Conservation (phyloP, 1,140 invertebrate genomes). For the Drosophila erecta region DNA sequence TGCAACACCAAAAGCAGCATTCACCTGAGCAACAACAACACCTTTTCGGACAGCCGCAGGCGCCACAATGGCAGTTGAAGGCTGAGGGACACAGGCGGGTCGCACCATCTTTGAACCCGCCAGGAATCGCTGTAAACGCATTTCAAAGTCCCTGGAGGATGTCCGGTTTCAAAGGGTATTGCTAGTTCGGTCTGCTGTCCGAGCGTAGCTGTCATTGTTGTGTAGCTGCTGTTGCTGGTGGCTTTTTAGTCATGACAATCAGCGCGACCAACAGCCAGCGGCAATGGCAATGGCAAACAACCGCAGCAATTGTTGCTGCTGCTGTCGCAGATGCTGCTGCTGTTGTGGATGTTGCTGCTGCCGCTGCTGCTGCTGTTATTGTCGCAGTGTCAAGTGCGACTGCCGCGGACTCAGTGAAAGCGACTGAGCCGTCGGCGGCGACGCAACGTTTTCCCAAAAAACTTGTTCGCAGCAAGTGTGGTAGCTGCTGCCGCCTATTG, state of each 20-base stretch:
- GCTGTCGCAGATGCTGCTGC: neutral
- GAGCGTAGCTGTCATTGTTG: slow-evolving; percentile 18
- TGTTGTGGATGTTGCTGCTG: slow-evolving; percentile 10
- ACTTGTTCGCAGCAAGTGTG: slow-evolving; percentile 35
- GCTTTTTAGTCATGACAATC: slow-evolving; percentile 76
- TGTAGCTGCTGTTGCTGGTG: slow-evolving; percentile 30
- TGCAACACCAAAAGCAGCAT: slow-evolving; percentile 32
- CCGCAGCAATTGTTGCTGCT: slow-evolving; percentile 71
- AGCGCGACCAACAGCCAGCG: slow-evolving; percentile 74
- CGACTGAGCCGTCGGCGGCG: slow-evolving; percentile 61
- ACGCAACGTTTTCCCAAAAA: slow-evolving; percentile 37
- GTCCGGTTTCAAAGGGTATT: slow-evolving; percentile 21
- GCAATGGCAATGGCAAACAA: slow-evolving; percentile 75
- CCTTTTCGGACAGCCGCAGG: slow-evolving; percentile 72
- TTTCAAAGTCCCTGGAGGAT: slow-evolving; percentile 5
- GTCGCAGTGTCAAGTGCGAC: slow-evolving; percentile 77
- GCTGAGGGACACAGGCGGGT: slow-evolving; percentile 14
- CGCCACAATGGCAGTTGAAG: slow-evolving; percentile 64
- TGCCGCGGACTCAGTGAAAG: slow-evolving; percentile 59
- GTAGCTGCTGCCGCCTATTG: slow-evolving; percentile 59
- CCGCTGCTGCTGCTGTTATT: slow-evolving; percentile 44
- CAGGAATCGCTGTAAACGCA: neutral
- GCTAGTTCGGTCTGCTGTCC: slow-evolving; percentile 7
- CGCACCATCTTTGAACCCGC: neutral
- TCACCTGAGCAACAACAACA: slow-evolving; percentile 50